Conservation (phyloP, 2,113 vertebrate genomes). For the Microtus richardsoni region DNA sequence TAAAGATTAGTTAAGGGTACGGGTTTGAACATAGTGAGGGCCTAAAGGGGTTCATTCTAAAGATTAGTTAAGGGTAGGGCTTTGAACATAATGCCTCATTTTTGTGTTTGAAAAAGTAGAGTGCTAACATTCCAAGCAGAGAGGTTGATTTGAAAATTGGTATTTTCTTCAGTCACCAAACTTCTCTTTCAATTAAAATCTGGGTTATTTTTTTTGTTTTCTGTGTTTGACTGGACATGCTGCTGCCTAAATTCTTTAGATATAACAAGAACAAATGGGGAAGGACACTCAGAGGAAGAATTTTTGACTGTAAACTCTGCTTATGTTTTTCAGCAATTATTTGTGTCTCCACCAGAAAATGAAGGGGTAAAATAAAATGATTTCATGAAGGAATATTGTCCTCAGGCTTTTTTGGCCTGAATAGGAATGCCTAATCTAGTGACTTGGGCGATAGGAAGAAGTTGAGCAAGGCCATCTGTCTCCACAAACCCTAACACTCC, state of each 20-base stretch:
- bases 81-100: fast-evolving
- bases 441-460: not conserved
- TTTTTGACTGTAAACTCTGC: not conserved
- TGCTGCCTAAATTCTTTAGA: not conserved
- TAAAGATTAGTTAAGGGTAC: not conserved
- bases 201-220: not conserved
- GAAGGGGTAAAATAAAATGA: constrained; percentile 1
- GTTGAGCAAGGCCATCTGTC: not conserved
- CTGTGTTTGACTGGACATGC: not conserved
- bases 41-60: not conserved
- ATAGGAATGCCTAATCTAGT: not conserved
- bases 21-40: not conserved
- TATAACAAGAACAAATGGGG: not conserved
- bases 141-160: not conserved
- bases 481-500: fast-evolving
- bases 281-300: not conserved
- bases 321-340: constrained; percentile 2
- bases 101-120: not conserved
- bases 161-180: not conserved
- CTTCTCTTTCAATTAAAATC: not conserved
- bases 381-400: not conserved
- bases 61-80: not conserved
- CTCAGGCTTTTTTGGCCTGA: not conserved
- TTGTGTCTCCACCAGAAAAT: not conserved
- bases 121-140: not conserved